A percentile compares a stretch with the other conserved stretches of the same genome.
These are phyloP conservation scores for Hipparchia sbordonii DNA, from an alignment of 2,888 invertebrate genomes.

Conservation along the genomic window DNA sequence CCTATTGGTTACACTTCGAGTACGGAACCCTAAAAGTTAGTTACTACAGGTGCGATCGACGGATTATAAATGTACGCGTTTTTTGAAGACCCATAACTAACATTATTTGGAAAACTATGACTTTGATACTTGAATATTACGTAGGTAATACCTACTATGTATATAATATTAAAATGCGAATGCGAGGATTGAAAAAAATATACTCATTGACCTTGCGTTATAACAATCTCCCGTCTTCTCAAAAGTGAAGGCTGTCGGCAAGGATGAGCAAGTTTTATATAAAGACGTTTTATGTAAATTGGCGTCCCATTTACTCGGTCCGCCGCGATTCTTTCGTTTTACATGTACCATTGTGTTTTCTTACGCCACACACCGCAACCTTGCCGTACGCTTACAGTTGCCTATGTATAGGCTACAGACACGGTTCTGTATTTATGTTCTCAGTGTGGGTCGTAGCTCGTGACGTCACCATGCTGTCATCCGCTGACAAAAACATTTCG, in stretches of 20 bases:
- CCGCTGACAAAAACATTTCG: constrained; percentile 8
- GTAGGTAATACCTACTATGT: no score
- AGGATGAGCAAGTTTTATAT: constrained; percentile 34
- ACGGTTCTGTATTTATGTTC: constrained; percentile 69
- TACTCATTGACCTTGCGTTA: constrained; percentile 30
- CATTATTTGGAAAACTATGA: no score
- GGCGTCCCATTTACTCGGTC: constrained; percentile 36
- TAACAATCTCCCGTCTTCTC: constrained; percentile 36
- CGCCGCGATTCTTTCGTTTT: constrained; percentile 39
- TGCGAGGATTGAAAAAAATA: constrained; percentile 14
- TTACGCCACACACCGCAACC: constrained; percentile 64
- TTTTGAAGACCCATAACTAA: no score
- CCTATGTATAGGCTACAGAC: constrained; percentile 66
- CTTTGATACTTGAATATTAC: no score
- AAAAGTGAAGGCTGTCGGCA: constrained; percentile 38
- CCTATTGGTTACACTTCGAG: no score
- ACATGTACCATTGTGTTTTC: constrained; percentile 38
- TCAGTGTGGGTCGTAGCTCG: constrained; percentile 65
- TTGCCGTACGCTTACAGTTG: constrained; percentile 67
- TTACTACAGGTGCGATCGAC: no score
- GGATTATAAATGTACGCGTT: no score
- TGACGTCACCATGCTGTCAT: constrained; percentile 10
- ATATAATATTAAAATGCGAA: neutral
- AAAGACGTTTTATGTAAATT: constrained; percentile 36
- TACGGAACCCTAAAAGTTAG: no score